These are phyloP conservation scores for Allacma fusca DNA, from an alignment of 2,888 invertebrate species.

Conservation along the genomic window DNA sequence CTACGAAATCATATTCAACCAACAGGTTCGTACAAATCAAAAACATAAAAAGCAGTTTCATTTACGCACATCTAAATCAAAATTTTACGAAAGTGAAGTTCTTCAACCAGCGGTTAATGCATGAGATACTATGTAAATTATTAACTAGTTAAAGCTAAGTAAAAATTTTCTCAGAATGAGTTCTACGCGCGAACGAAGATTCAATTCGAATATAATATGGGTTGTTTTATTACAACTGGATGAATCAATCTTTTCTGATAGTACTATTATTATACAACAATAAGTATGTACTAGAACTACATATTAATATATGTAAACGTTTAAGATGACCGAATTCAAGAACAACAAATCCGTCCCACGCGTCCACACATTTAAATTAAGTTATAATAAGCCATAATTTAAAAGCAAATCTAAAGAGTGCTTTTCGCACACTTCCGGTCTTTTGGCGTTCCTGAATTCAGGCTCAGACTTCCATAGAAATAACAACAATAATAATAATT, in stretches of 20 bases:
- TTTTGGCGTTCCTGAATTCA: constrained; percentile 47
- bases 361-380: constrained; percentile 40
- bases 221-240: constrained; percentile 49
- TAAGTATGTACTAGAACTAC: constrained; percentile 47
- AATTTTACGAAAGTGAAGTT: not conserved
- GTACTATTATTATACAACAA: constrained; percentile 48
- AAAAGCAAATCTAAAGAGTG: constrained; percentile 29
- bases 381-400: constrained; percentile 44
- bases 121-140: constrained; percentile 20
- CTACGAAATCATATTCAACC: not conserved
- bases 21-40: constrained; percentile 7
- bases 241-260: constrained; percentile 48
- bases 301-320: constrained; percentile 46
- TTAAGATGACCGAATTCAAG: constrained; percentile 41
- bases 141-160: constrained; percentile 39
- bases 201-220: constrained; percentile 42
- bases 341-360: constrained; percentile 36
- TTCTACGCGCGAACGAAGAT: constrained; percentile 26
- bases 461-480: constrained; percentile 48
- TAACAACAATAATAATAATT: constrained; percentile 42
- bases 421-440: constrained; percentile 41
- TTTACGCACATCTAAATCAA: constrained; percentile 15
- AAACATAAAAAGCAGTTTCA: constrained; percentile 1
- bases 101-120: constrained; percentile 2
- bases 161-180: constrained; percentile 31